These are phyloP conservation scores for Hemibagrus wyckioides DNA, from an alignment of 2,113 vertebrate genomes.

Conservation along the genomic window DNA sequence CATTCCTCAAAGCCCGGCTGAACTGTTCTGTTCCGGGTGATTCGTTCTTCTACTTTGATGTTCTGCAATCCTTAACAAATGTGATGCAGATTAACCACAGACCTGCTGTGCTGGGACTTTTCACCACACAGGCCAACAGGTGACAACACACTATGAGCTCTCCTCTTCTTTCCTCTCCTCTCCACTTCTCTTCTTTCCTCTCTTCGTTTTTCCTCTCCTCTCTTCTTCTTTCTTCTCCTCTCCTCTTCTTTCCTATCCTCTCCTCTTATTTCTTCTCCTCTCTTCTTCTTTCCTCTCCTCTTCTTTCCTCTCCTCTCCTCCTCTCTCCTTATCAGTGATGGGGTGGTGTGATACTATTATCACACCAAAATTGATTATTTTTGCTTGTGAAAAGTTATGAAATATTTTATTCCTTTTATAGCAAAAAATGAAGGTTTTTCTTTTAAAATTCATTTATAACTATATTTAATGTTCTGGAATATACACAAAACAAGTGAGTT, in stretches of 20 bases:
- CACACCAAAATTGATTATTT: not conserved
- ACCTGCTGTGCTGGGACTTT: conserved; percentile 85
- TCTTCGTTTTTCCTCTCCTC: not conserved
- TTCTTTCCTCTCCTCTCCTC: not conserved
- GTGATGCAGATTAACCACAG: conserved; percentile 79
- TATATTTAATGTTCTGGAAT: not conserved
- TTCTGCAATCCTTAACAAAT: conserved; percentile 85
- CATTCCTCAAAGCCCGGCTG: conserved; percentile 92
- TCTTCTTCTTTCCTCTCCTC: not conserved
- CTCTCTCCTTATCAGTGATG: not conserved
- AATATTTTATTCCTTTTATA: not conserved
- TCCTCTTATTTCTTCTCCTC: not conserved
- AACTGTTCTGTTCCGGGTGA: conserved; percentile 91
- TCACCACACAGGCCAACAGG: conserved; percentile 94
- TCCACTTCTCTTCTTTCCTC: not conserved
- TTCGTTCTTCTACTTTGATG: conserved; percentile 91
- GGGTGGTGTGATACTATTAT: not conserved
- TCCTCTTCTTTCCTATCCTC: not conserved
- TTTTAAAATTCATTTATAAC: not conserved
- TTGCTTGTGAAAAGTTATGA: not conserved
- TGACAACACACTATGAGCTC: conserved; percentile 47
- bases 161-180: not conserved
- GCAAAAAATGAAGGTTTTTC: not conserved
- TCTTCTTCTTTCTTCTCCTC: not conserved
- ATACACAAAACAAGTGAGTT: not conserved